Base-by-base conservation (phyloP, 2,797 vertebrate genomes). In the Apogon hyalosoma region DNA sequence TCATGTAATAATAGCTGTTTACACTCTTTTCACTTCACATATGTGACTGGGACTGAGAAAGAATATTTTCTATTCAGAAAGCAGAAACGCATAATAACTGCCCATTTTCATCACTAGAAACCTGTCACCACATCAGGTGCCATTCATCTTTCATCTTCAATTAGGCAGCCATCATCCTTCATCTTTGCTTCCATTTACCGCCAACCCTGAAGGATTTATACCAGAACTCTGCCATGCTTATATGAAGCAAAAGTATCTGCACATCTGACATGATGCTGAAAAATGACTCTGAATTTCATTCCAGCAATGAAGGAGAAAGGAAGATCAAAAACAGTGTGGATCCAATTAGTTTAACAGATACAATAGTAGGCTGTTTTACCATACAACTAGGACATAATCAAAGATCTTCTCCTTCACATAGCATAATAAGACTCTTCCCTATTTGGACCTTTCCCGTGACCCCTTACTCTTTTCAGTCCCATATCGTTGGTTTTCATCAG, bases 71-170 rank as follows among this genome's bases (percentile, higher is more conserved):
- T 1, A 13, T 57, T 69, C 51, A 43, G 31, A 43, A 64, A 66
- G 42, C 54, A 74, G 36, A 7, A 16, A 48, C 41, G 15, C 31
- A 49, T 41, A 67, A 14, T 14, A 43, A 10, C 47, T 42, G 28
- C 33, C 59, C 38, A 21, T 67, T 72, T 73, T 77, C 56, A 82
- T 77, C 67, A 73, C 73, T 75, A 63, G 68, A 76, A 64, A 63
- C 56, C 40, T 73, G 76, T 80, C 79, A 71, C 64, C 64, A 38
- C 66, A 24, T 73, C 38, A 77, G 72, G 75, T 71, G 79, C 46
- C 48, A 50, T 63, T 83, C 84, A 87, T 88, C 77, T 77, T 63
- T 83, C 75, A 73, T 86, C 78, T 79, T 75, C 81, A 83, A 86
- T 89, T 78, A 90, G 77, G 79, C 77, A 78, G 86, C 67, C 76